phyloP scores from a whole-genome alignment of 2,888 invertebrate species.

The Amphimallon solstitiale region DNA sequence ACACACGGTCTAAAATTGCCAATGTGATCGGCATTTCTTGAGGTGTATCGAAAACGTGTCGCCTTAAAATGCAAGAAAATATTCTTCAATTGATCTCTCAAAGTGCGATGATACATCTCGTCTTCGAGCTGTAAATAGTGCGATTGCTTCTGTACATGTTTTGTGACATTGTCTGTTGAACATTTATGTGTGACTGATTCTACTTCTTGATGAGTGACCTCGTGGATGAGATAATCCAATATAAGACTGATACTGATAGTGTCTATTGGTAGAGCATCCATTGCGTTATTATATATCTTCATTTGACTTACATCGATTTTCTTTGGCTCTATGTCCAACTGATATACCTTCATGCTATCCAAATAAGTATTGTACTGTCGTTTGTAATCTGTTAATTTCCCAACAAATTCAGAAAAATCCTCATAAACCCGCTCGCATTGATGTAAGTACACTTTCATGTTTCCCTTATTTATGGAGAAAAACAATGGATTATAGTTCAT shows the following conservation, averaged over 20 bases:
- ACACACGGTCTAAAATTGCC: not conserved
- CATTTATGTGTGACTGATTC: not conserved
- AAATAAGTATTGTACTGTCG: conserved; percentile 27
- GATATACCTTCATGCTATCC: conserved; percentile 21
- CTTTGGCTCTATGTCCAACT: conserved; percentile 11
- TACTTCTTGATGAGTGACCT: conserved; percentile 19
- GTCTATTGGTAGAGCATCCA: conserved; percentile 33
- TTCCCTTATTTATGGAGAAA: conserved; percentile 18
- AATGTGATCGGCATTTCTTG: not conserved
- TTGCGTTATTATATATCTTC: conserved; percentile 23
- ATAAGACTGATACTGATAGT: conserved; percentile 20
- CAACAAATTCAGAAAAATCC: conserved; percentile 26
- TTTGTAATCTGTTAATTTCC: conserved; percentile 24
- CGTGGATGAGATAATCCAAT: conserved; percentile 32
- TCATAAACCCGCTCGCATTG: conserved; percentile 30
- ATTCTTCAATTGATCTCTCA: conserved; percentile 33
- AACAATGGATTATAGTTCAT: conserved; percentile 29
- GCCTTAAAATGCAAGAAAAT: conserved; percentile 20
- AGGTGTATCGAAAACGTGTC: not conserved
- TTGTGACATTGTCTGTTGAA: not conserved
- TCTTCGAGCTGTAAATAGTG: not conserved
- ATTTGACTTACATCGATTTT: conserved; percentile 8
- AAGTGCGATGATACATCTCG: conserved; percentile 11
- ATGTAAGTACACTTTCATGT: conserved; percentile 16
- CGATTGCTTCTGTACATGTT: not conserved